These are phyloP conservation scores for Drosophila lutescens DNA, from an alignment of 2,888 invertebrate genomes.

Conservation along the genomic window DNA sequence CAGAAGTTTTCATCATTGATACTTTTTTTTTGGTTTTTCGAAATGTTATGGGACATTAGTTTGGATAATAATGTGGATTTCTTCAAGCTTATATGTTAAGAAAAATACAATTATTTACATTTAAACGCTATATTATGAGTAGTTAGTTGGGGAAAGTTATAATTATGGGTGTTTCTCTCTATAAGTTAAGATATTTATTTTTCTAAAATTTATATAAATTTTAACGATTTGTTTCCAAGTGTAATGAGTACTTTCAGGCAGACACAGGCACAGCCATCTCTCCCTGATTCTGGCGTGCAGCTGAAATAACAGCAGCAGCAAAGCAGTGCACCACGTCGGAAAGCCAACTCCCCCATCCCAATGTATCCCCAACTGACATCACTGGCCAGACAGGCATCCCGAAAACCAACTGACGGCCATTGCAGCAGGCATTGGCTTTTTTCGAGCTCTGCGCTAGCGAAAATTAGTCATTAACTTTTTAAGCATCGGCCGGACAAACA, in stretches of 20 bases:
- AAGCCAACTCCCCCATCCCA: slow-evolving; percentile 18
- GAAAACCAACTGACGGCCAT: slow-evolving; percentile 61
- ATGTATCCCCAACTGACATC: slow-evolving; percentile 30
- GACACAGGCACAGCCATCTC: slow-evolving; percentile 19
- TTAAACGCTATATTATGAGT: too few species aligned
- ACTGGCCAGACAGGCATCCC: slow-evolving; percentile 60
- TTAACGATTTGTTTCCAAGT: slow-evolving; percentile 5
- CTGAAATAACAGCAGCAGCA: slow-evolving; percentile 66
- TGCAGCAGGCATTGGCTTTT: slow-evolving; percentile 60
- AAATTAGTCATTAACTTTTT: slow-evolving; percentile 79
- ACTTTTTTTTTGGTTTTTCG: too few species aligned
- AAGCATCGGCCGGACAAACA: slow-evolving; percentile 77
- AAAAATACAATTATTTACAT: too few species aligned
- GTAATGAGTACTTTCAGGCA: slow-evolving; percentile 40
- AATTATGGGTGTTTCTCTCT: too few species aligned
- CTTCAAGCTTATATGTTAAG: too few species aligned
- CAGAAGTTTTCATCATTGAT: too few species aligned
- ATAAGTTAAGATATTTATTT: too few species aligned
- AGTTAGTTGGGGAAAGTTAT: too few species aligned
- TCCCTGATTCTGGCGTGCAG: slow-evolving; percentile 54
- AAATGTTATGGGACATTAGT: too few species aligned
- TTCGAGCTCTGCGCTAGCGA: slow-evolving; percentile 49
- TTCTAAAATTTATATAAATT: too few species aligned
- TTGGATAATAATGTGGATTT: too few species aligned
- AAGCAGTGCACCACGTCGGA: slow-evolving; percentile 8